A percentile compares a stretch with the other conserved stretches of the same genome.
These are phyloP conservation scores for Tachycineta bicolor DNA, from an alignment of 2,113 vertebrate species.

Conservation along the genomic window DNA sequence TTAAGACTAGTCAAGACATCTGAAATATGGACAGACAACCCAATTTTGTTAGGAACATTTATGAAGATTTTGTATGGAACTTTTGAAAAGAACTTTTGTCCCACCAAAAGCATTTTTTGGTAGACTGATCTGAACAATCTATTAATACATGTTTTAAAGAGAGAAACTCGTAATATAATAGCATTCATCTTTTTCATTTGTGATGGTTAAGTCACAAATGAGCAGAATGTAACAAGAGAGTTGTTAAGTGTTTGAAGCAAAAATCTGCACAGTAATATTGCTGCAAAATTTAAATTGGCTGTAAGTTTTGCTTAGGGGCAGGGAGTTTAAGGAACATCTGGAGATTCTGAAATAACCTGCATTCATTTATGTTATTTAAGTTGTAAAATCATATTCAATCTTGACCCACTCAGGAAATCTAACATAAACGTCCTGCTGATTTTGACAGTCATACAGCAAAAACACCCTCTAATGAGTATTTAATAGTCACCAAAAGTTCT, in stretches of 20 bases:
- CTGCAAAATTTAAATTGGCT: slow-evolving; percentile 74
- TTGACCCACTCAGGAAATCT: slow-evolving; percentile 87
- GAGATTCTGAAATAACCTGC: slow-evolving; percentile 84
- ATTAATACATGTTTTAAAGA: neutral
- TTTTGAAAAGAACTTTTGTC: neutral
- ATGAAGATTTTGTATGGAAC: neutral
- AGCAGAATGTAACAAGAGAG: neutral
- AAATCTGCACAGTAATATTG: slow-evolving; percentile 60
- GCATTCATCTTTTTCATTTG: neutral
- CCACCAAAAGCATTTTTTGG: neutral
- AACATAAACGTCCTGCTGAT: slow-evolving; percentile 86
- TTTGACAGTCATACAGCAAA: slow-evolving; percentile 87
- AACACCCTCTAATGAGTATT: slow-evolving; percentile 88
- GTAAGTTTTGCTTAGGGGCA: slow-evolving; percentile 69
- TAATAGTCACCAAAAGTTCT: slow-evolving; percentile 89
- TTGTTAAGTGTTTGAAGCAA: slow-evolving; percentile 49
- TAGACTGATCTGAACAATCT: neutral
- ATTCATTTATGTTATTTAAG: slow-evolving; percentile 84
- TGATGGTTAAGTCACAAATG: neutral
- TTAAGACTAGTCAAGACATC: neutral
- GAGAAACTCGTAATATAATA: neutral
- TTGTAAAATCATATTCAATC: slow-evolving; percentile 88
- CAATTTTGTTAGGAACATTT: neutral
- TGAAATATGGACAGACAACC: neutral
- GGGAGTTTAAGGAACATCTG: slow-evolving; percentile 81